Percentiles rank a stretch among this genome's conserved stretches.
Evolutionary conservation across 1,140 invertebrate genomes (phyloP).

Genomic region (Cyclargus thomasi): DNA sequence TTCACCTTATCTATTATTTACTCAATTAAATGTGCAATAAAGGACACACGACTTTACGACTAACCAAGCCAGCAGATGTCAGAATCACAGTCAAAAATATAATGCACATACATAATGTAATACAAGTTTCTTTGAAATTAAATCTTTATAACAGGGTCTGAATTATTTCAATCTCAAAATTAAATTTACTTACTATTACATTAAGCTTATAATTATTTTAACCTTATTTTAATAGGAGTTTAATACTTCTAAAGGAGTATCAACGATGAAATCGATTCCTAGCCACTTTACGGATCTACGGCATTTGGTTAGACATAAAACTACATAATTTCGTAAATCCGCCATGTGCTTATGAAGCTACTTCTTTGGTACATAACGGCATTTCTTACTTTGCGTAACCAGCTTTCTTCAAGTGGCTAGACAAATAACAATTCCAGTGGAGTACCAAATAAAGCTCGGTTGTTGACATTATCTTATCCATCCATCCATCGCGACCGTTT

Average conservation of each 20-base stretch:
- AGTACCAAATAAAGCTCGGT: neutral
- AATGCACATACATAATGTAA: constrained; percentile 11
- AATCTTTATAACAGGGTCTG: neutral
- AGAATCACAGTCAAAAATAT: neutral
- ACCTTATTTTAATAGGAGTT: constrained; percentile 51
- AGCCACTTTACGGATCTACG: too few relatives aligned
- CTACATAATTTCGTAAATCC: too few relatives aligned
- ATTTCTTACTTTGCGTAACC: neutral
- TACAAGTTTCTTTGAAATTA: constrained; percentile 7
- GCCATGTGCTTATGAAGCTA: too few relatives aligned
- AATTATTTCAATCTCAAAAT: constrained; percentile 2
- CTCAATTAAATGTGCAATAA: constrained; percentile 11
- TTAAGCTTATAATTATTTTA: constrained; percentile 12
- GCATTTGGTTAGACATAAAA: too few relatives aligned
- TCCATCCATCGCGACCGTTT: neutral
- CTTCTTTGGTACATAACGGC: neutral
- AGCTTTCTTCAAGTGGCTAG: neutral
- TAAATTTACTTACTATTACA: constrained; percentile 17
- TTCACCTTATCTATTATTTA: neutral
- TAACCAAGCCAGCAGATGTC: neutral
- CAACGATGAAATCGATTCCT: too few relatives aligned
- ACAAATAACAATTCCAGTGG: neutral
- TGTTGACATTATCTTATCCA: neutral
- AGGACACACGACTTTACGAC: neutral
- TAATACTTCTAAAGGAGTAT: too few relatives aligned